Base-by-base conservation (phyloP, 2,113 vertebrate species). In the Leptosomus discolor region DNA sequence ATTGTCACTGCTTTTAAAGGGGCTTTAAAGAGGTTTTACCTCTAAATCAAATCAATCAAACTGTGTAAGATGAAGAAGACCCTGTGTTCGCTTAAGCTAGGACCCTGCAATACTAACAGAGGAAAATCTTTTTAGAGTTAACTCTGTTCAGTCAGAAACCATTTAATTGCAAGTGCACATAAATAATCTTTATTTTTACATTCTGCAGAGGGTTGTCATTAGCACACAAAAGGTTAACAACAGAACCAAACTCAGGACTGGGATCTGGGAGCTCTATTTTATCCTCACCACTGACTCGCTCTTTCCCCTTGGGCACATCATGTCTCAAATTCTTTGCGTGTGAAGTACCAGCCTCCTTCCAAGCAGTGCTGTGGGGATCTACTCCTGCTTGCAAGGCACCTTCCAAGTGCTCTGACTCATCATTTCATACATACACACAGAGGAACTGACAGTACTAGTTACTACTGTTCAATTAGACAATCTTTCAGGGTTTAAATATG, bases 401-500 rank as follows among this genome's bases (percentile, higher is more conserved):
- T 34, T 45, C 74, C 89, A 36, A 46, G 61, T 14, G 80, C 89
- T 82, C 87, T 90, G 91, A 96, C 67, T 88, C 94, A 90, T 8
- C 11, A 15, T 22, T 70, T 64, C 5, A 2, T 43, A 68, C 21
- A 12, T 50, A 53, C 37, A 53, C 43, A 65, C 37, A 54, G 50
- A 88, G 95, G 92, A 96, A 94, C 75, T 85, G 27, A 54, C 85
- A 91, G 20, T 43, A 37, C 58, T 21, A 65, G 30, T 90, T 80
- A 87, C 94, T 90, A 27, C 75, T 24, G 61, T 22, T 73, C 88
- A 96, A 96, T 53, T 93, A 95, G 83, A 97, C 77, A 86, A 20
- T 48, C 61, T 96, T 98, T 95, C 81, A 92, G 92, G 94, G 95
- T 94, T 94, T 88, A 95, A 98, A 97, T 94, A 91, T 94, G 87